Conservation (phyloP, 2,888 invertebrate genomes). For the Dichetophora obliterata region DNA sequence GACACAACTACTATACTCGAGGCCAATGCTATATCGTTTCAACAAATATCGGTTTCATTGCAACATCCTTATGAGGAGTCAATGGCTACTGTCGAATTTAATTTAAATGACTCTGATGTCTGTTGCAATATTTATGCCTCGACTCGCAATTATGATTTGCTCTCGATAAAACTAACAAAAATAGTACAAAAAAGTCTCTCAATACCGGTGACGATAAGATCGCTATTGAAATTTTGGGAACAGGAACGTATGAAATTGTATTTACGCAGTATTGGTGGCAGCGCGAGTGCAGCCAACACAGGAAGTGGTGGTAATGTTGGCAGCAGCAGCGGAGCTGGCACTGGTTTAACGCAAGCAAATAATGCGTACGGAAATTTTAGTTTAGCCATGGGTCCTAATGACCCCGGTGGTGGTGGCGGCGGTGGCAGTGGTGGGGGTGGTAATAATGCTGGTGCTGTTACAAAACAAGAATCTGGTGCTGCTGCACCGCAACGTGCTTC, state of each 20-base stretch:
- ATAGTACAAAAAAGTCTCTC: conserved; percentile 90
- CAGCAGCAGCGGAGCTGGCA: not conserved
- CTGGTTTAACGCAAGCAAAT: conserved; percentile 36
- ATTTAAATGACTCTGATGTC: conserved; percentile 84
- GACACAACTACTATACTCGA: conserved; percentile 84
- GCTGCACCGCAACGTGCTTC: conserved; percentile 30
- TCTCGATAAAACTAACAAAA: conserved; percentile 71
- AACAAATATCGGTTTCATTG: conserved; percentile 89
- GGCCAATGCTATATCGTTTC: conserved; percentile 89
- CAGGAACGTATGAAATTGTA: conserved; percentile 76
- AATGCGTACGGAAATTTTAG: conserved; percentile 71
- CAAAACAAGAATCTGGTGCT: conserved; percentile 55
- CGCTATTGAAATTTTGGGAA: conserved; percentile 89
- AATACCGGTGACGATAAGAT: conserved; percentile 91
- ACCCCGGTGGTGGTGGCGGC: conserved; percentile 76
- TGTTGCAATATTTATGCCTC: conserved; percentile 83
- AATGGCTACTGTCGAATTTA: conserved; percentile 92
- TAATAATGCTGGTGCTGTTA: conserved; percentile 45
- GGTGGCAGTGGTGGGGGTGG: conserved; percentile 48
- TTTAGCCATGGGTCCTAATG: conserved; percentile 70
- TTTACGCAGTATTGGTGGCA: conserved; percentile 55
- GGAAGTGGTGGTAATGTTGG: conserved; percentile 28
- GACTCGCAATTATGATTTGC: conserved; percentile 69
- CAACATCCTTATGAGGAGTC: conserved; percentile 94
- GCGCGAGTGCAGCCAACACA: conserved; percentile 36